Evolutionary conservation across 2,797 vertebrate genomes (phyloP), one percentile per base, ranked within the genome.

Genomic region (Hybognathus amarus): DNA sequence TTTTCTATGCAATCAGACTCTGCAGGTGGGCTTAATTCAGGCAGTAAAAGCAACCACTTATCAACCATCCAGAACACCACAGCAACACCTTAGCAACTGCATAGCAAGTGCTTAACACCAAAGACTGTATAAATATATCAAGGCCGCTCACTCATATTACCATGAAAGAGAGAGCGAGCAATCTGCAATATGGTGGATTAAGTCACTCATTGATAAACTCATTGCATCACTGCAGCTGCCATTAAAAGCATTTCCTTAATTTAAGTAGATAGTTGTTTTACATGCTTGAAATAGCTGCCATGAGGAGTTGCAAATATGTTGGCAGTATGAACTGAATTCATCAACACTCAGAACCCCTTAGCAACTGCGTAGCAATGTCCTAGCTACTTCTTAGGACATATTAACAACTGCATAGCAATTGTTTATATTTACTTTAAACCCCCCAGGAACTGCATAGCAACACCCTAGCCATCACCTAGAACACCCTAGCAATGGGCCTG

Each of bases 51-150:
- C 33, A 74, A 40, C 7, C 52, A 59, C 22, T 75, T 59, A 59
- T 22, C 33, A 59, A 40, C 52, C 73, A 75, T 40, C 52, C 73
- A 75, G 33, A 59, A 76, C 33, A 75, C 52, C 71, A 15, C 36
- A 50, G 42, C 8, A 71, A 52, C 47, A 47, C 15, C 8, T 8
- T 70, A 30, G 42, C 15, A 71, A 47, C 15, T 50, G 8, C 24
- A 71, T 30, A 36, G 27, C 10, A 54, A 36, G 20, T 36, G 11
- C 70, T 74, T 54, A 73, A 33, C 27, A 73, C 4, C 24, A 4
- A 30, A 17, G 4, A 50, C 70, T 33, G 5, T 22, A 22, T 22
- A 33, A 12, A 30, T 33, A 20, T 36, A 36, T 17, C 17, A 50
- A 71, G 9, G 11, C 24, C 10, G 20, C 38, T 54, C 50, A 10